Evolutionary conservation across 2,888 invertebrate species (phyloP).

Genomic region (Thecocarcelia acutangulata): DNA sequence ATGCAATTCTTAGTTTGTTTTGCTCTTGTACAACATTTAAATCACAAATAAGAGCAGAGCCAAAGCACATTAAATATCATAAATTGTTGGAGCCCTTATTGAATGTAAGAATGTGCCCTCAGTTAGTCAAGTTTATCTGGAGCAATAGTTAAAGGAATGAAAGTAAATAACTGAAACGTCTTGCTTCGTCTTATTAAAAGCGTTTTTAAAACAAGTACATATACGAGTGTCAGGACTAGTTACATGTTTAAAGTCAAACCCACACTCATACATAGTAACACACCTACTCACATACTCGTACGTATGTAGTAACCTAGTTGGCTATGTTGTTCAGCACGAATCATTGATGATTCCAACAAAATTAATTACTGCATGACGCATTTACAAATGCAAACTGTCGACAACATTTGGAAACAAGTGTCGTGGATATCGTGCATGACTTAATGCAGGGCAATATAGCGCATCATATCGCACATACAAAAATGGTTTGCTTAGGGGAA

Average conservation of each 20-base stretch:
- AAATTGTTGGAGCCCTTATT: conserved; percentile 52
- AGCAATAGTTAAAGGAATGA: conserved; percentile 41
- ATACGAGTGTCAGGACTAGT: conserved; percentile 61
- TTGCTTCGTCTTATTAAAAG: conserved; percentile 59
- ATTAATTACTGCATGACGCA: too few species aligned
- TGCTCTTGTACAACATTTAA: conserved; percentile 7
- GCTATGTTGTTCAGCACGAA: too few species aligned
- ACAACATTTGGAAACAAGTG: too few species aligned
- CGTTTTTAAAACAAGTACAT: conserved; percentile 56
- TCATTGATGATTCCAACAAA: too few species aligned
- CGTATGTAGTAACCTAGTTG: too few species aligned
- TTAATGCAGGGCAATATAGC: too few species aligned
- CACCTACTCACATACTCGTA: background rate
- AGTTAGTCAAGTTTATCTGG: conserved; percentile 23
- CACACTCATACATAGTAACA: background rate
- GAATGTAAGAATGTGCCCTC: conserved; percentile 4
- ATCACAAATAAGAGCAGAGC: conserved; percentile 23
- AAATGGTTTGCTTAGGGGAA: too few species aligned
- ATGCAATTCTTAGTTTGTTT: background rate
- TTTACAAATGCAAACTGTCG: too few species aligned
- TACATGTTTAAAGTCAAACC: conserved; percentile 18
- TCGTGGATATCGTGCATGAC: too few species aligned
- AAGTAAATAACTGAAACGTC: conserved; percentile 61
- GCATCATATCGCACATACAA: too few species aligned
- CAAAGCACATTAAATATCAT: conserved; percentile 33